These are phyloP conservation scores for Poeciliopsis turrubarensis DNA, from an alignment of 2,113 vertebrate species.

Conservation along the genomic window DNA sequence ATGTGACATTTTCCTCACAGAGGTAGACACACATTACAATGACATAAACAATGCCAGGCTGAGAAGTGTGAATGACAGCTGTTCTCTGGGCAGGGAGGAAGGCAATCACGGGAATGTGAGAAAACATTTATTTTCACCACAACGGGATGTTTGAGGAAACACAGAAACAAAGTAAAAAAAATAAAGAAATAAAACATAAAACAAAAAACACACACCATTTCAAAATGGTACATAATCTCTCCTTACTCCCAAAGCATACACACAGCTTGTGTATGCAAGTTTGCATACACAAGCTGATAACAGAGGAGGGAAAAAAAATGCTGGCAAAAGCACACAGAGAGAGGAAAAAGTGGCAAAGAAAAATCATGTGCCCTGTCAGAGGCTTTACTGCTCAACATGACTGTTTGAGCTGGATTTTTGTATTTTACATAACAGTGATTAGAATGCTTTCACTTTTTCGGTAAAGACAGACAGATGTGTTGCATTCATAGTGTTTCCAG, in stretches of 20 bases:
- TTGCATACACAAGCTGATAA: slow-evolving; percentile 20
- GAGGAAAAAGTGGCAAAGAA: background rate
- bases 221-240: slow-evolving; percentile 41
- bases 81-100: slow-evolving; percentile 46
- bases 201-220: slow-evolving; percentile 30
- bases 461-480: slow-evolving; percentile 49
- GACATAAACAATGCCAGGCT: slow-evolving; percentile 31
- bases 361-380: background rate
- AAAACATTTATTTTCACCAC: slow-evolving; percentile 64
- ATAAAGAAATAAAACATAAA: slow-evolving; percentile 29
- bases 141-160: slow-evolving; percentile 62
- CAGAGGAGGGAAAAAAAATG: background rate
- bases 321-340: background rate
- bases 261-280: no score
- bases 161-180: slow-evolving; percentile 23
- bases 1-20: slow-evolving; percentile 3
- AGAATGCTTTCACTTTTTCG: slow-evolving; percentile 18
- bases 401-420: slow-evolving; percentile 10
- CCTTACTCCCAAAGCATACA: slow-evolving; percentile 48
- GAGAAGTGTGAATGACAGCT: slow-evolving; percentile 56
- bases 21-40: slow-evolving; percentile 1
- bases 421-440: slow-evolving; percentile 23
- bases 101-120: slow-evolving; percentile 45
- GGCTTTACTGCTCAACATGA: background rate
- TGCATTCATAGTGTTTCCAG: slow-evolving; percentile 54